Base-by-base conservation (phyloP, 2,888 invertebrate genomes). In the Meandrusa payeni region DNA sequence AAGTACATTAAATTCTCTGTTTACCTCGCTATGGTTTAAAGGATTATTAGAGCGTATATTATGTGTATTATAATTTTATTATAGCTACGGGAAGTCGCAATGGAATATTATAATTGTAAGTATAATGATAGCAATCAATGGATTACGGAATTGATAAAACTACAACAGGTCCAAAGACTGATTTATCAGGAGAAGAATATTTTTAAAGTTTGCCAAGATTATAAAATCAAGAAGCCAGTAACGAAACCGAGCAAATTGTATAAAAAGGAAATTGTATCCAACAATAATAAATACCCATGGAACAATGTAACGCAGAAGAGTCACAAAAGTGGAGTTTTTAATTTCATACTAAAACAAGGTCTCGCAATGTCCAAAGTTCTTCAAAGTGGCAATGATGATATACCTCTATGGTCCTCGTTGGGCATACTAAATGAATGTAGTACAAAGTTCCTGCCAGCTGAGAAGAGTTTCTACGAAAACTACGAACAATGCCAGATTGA, bases 51-150 rank as follows among this genome's bases (percentile, higher is more conserved):
- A 15, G 2, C 4, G 15, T 12, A 6, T 5, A 29, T 10, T 20
- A 29, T 13, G 7, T 23, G 19, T 15, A 11, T 11, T 3, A 9
- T 26, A 22, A 36, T 33, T 46, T 15, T 17, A 36, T 67, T 64
- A 44, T 69, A 94, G 95, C 65, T 95, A 31, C 90, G 91, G 52
- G 93, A 94, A 85, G 79, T 94, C 13, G 92, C 91, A 11, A 82
- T 94, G 64, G 92, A 93, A 54, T 95, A 94, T 70, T 89, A 91
- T 61, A 92, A 91, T 65, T 94, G 94, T 62, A 76, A 75, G 43
- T 86, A 89, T 24, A 88, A 89, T 49, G 88, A 89, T 47, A 69
- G 71, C 12, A 69, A 73, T 46, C 77, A 89, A 24, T 87, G 83
- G 82, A 78, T 75, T 7, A 64, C 71, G 1, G 85, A 88, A 50